Evolutionary conservation across 2,888 invertebrate genomes (phyloP).

Genomic region (Elysia crispata): DNA sequence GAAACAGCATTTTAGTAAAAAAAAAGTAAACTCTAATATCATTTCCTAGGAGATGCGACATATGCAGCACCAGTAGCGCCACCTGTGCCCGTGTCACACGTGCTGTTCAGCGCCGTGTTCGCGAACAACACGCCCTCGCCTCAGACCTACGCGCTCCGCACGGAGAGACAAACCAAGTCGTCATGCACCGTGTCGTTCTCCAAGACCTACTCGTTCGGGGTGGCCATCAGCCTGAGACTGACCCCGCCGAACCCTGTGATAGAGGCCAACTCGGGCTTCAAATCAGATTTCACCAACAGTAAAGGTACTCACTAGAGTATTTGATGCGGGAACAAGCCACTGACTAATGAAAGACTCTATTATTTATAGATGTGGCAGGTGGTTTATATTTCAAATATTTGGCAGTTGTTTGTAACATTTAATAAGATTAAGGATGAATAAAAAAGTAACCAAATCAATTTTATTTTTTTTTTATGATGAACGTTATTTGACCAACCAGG

Average conservation of each 20-base stretch:
- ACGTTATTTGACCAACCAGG: too few species aligned
- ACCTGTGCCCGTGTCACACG: conserved; percentile 47
- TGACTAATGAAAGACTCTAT: too few species aligned
- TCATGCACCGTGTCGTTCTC: conserved; percentile 72
- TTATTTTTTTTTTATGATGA: too few species aligned
- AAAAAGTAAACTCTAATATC: too few species aligned
- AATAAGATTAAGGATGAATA: too few species aligned
- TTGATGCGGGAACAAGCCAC: too few species aligned
- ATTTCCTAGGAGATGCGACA: conserved; percentile 42
- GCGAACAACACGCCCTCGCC: conserved; percentile 74
- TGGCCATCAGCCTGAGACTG: conserved; percentile 64
- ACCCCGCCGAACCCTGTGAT: conserved; percentile 76
- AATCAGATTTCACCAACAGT: conserved; percentile 72
- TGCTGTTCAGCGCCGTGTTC: conserved; percentile 66
- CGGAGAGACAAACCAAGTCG: conserved; percentile 75
- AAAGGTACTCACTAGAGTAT: too few species aligned
- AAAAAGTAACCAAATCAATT: too few species aligned
- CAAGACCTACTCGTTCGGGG: conserved; percentile 67
- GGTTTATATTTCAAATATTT: too few species aligned
- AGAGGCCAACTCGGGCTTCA: conserved; percentile 77
- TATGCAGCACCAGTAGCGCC: conserved; percentile 40
- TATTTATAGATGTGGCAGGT: too few species aligned
- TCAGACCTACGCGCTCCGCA: conserved; percentile 76
- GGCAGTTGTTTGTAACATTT: too few species aligned
- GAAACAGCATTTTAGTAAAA: too few species aligned